Conservation (phyloP, 2,888 invertebrate species). For the Brachyptera risi region DNA sequence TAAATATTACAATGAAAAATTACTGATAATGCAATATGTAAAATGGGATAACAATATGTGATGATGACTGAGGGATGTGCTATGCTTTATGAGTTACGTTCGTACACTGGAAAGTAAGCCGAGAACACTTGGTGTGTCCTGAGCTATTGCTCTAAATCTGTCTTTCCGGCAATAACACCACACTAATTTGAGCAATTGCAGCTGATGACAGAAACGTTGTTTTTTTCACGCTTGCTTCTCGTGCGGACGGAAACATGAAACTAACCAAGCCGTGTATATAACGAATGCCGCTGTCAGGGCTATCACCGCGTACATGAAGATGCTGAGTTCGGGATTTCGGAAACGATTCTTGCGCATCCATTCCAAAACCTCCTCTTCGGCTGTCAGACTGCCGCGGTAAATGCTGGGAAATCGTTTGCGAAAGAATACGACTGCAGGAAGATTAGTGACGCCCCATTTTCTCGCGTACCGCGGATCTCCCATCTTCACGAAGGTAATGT, state of each 20-base stretch:
- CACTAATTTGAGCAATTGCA: too few relatives aligned
- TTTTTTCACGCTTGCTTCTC: slow-evolving; percentile 42
- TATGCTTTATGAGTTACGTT: not conserved
- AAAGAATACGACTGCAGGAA: slow-evolving; percentile 90
- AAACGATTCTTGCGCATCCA: slow-evolving; percentile 92
- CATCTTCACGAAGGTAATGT: slow-evolving; percentile 93
- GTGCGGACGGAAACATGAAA: slow-evolving; percentile 82
- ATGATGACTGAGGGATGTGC: not conserved
- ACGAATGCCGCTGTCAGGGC: slow-evolving; percentile 82
- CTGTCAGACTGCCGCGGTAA: slow-evolving; percentile 80
- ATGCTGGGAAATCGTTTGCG: slow-evolving; percentile 89
- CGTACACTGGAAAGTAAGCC: not conserved
- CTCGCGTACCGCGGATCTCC: slow-evolving; percentile 85
- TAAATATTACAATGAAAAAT: too few relatives aligned
- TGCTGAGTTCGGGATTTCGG: slow-evolving; percentile 85
- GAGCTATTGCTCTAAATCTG: slow-evolving; percentile 1
- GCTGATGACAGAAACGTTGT: too few relatives aligned
- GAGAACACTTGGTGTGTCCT: not conserved
- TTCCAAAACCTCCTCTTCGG: slow-evolving; percentile 82
- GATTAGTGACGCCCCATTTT: slow-evolving; percentile 89
- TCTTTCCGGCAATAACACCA: too few relatives aligned
- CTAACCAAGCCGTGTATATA: slow-evolving; percentile 83
- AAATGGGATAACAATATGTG: not conserved
- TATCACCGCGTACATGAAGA: slow-evolving; percentile 90
- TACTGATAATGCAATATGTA: not conserved